phyloP scores from a whole-genome alignment of 2,113 vertebrate genomes.

The Microcebus ravelobensis region DNA sequence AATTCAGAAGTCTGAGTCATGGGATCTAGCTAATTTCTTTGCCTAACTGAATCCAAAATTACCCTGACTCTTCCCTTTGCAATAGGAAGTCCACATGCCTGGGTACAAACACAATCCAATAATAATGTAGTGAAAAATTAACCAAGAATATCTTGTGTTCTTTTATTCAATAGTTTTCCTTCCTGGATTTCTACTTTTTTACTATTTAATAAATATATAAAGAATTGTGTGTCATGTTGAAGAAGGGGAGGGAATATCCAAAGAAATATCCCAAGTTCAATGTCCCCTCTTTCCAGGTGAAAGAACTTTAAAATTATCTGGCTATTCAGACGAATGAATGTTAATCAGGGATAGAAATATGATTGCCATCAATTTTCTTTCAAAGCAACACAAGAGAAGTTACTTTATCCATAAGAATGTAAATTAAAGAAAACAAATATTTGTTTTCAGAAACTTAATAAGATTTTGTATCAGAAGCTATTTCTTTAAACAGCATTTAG shows the following conservation, averaged over 20 bases:
- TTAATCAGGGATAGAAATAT: neutral
- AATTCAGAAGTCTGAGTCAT: neutral
- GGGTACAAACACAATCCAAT: neutral
- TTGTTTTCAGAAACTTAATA: neutral
- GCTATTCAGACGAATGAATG: neutral
- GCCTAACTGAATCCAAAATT: neutral
- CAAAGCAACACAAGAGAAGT: neutral
- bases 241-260: neutral
- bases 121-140: neutral
- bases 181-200: neutral
- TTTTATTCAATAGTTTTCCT: neutral
- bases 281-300: neutral
- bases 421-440: neutral
- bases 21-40: neutral
- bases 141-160: neutral
- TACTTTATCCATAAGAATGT: neutral
- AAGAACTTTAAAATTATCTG: neutral
- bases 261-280: neutral
- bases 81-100: neutral
- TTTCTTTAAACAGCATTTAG: neutral
- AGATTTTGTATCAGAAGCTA: neutral
- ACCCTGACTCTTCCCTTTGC: neutral
- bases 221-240: neutral
- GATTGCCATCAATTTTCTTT: neutral
- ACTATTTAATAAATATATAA: neutral